Evolutionary conservation across 2,888 invertebrate species (phyloP).

Genomic region (Chrysomela aeneicollis): DNA sequence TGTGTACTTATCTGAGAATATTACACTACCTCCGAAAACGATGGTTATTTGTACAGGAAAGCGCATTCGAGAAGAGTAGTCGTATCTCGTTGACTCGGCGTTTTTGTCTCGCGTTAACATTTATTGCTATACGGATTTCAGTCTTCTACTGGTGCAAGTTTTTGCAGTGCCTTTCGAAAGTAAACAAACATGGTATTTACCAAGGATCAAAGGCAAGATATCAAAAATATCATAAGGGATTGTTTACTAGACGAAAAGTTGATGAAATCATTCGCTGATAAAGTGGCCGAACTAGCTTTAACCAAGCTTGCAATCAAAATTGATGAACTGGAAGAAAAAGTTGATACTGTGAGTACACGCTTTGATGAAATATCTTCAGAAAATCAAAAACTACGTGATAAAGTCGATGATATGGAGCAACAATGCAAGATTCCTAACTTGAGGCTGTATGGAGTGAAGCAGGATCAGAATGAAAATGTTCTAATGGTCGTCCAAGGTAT

Average conservation of each 20-base stretch:
- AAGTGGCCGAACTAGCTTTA: too few relatives aligned
- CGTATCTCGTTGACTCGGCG: too few relatives aligned
- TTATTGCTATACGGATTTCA: background rate
- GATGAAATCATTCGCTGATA: background rate
- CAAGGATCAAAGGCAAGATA: slow-evolving; percentile 3
- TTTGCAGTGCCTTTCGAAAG: background rate
- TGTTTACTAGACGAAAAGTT: background rate
- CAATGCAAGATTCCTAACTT: background rate
- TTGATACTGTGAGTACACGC: background rate
- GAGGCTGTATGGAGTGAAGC: background rate
- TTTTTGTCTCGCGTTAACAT: too few relatives aligned
- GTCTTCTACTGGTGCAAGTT: slow-evolving; percentile 1
- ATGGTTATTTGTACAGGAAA: too few relatives aligned
- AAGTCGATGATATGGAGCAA: slow-evolving; percentile 1
- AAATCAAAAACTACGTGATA: background rate
- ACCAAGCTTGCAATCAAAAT: too few relatives aligned
- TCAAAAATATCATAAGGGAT: background rate
- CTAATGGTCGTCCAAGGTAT: background rate
- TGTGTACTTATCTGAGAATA: too few relatives aligned
- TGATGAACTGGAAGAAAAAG: background rate
- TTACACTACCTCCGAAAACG: too few relatives aligned
- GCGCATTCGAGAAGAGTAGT: too few relatives aligned
- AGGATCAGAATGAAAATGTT: background rate
- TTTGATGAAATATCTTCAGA: background rate
- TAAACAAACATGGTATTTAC: slow-evolving; percentile 6